Conservation (phyloP, 2,797 vertebrate genomes). For the Carduelis carduelis region DNA sequence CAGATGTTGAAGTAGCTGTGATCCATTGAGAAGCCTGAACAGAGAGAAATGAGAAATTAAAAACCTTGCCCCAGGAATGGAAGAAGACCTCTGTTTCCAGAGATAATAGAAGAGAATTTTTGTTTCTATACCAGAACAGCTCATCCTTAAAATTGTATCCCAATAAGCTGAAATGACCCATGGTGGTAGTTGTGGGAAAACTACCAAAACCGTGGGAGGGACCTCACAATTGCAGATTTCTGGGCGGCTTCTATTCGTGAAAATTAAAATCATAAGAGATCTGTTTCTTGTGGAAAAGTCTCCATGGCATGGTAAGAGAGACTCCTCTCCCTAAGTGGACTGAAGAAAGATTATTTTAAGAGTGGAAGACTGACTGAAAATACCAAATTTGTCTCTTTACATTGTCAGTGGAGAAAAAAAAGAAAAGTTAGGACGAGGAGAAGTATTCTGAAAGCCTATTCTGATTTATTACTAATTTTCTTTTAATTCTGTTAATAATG, state of each 20-base stretch:
- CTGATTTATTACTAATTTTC: background rate
- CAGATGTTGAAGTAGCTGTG: background rate
- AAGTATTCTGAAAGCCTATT: background rate
- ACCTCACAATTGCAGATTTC: background rate
- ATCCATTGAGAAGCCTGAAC: background rate
- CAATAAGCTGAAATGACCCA: background rate
- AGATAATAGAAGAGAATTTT: background rate
- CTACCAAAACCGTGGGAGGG: background rate
- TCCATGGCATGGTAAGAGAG: background rate
- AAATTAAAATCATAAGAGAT: background rate
- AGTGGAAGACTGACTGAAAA: background rate
- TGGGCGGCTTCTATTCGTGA: accelerated
- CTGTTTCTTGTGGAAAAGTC: background rate
- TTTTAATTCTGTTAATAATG: background rate
- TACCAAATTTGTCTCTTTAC: background rate
- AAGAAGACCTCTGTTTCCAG: background rate
- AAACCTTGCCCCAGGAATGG: background rate
- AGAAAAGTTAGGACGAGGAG: background rate
- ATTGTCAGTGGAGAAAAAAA: background rate
- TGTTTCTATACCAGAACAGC: background rate
- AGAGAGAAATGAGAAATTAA: background rate
- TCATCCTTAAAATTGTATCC: background rate
- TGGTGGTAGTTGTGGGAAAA: background rate
- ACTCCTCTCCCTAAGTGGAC: background rate
- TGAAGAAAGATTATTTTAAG: background rate